Evolutionary conservation across 1,140 invertebrate species (phyloP).

Genomic region (Nebria ingens): DNA sequence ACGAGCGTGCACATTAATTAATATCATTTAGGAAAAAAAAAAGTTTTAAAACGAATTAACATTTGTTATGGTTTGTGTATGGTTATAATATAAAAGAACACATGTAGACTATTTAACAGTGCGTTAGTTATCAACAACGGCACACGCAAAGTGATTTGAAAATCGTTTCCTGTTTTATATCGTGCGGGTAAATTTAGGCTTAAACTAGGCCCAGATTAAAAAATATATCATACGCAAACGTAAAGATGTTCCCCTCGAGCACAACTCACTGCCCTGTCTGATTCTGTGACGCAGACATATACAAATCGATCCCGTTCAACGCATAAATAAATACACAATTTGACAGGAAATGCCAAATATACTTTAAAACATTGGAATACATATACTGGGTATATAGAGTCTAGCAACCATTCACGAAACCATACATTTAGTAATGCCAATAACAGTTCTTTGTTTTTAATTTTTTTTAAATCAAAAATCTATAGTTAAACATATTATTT

Average conservation of each 20-base stretch:
- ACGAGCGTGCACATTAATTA: not conserved
- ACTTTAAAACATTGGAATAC: not conserved
- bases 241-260: not conserved
- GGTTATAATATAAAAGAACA: not conserved
- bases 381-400: no score
- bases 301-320: not conserved
- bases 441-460: no score
- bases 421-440: no score
- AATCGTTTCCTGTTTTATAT: conserved; percentile 2
- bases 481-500: no score
- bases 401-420: no score
- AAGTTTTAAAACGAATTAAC: not conserved
- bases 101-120: not conserved
- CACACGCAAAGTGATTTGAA: not conserved
- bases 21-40: no score
- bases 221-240: conserved; percentile 1
- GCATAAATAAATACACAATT: conserved; percentile 7
- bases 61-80: not conserved
- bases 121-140: not conserved
- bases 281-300: not conserved
- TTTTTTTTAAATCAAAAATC: no score
- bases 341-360: conserved; percentile 8
- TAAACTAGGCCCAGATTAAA: not conserved
- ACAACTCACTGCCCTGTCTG: not conserved
- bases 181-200: not conserved